Evolutionary conservation across 2,888 invertebrate genomes (phyloP).

Genomic region (Neoitamus cyanurus): DNA sequence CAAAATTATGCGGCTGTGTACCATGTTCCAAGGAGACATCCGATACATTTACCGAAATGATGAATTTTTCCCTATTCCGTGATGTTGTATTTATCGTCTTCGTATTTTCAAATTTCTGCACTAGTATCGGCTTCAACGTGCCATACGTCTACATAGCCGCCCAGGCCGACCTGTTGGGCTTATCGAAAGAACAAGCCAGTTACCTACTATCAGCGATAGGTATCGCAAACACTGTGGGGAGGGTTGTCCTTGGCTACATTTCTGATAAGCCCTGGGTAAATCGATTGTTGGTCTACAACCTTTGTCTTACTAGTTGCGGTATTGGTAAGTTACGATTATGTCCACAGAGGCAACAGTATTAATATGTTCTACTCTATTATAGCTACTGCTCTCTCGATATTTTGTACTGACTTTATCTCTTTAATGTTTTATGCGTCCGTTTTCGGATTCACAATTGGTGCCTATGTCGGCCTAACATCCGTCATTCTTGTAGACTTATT

Average conservation of each 20-base stretch:
- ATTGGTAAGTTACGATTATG: conserved; percentile 75
- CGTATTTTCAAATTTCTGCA: conserved; percentile 88
- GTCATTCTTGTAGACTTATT: conserved; percentile 94
- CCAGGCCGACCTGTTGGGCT: conserved; percentile 73
- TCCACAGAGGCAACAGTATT: background rate
- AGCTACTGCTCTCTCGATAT: conserved; percentile 85
- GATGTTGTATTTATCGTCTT: conserved; percentile 91
- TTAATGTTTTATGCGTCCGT: conserved; percentile 81
- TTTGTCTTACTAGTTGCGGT: conserved; percentile 89
- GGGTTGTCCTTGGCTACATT: conserved; percentile 87
- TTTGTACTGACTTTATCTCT: conserved; percentile 77
- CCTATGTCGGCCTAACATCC: conserved; percentile 96
- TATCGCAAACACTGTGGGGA: conserved; percentile 88
- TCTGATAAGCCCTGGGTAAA: conserved; percentile 93
- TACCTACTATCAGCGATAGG: conserved; percentile 85
- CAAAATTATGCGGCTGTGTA: conserved; percentile 70
- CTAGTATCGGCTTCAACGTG: conserved; percentile 92
- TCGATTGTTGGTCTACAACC: conserved; percentile 88
- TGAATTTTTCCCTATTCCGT: conserved; percentile 84
- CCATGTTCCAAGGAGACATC: conserved; percentile 77
- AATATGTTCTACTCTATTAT: conserved; percentile 57
- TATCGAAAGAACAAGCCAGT: conserved; percentile 72
- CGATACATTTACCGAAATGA: conserved; percentile 81
- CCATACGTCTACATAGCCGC: conserved; percentile 89
- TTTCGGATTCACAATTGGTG: conserved; percentile 93